Conservation (phyloP, 1,140 invertebrate genomes). For the Hylaeus anthracinus region DNA sequence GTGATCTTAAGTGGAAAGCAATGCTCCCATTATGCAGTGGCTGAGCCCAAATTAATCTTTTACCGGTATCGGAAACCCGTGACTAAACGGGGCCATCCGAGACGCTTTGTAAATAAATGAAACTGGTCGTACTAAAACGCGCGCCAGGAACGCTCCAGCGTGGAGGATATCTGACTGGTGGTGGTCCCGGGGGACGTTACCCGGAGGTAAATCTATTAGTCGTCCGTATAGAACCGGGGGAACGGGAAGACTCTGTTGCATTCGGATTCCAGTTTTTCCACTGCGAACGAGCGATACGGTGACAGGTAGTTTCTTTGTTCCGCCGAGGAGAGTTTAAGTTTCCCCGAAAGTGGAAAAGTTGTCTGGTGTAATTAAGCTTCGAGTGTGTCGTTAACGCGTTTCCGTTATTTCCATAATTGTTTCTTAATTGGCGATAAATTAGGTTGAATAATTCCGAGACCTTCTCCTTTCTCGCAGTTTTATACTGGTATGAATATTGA, state of each 20-base stretch:
- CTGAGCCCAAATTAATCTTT: constrained; percentile 66
- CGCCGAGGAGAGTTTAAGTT: background rate
- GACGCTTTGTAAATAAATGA: constrained; percentile 51
- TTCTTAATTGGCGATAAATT: no score
- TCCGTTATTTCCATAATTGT: no score
- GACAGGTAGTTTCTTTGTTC: constrained; percentile 4
- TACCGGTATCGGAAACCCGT: constrained; percentile 36
- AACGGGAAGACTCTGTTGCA: background rate
- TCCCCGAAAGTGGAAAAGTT: background rate
- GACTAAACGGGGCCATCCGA: constrained; percentile 36
- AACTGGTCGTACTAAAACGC: constrained; percentile 28
- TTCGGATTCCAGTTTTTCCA: background rate
- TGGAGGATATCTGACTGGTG: constrained; percentile 1
- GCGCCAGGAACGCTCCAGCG: background rate
- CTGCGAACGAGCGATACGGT: background rate
- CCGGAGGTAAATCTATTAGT: constrained; percentile 38
- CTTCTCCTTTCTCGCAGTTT: no score
- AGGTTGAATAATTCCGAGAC: no score
- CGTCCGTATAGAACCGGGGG: background rate
- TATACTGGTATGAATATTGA: no score
- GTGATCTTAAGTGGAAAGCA: constrained; percentile 65
- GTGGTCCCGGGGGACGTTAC: constrained; percentile 28
- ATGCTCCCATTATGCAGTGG: constrained; percentile 57
- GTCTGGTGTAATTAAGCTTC: background rate
- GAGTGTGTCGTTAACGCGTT: background rate